phyloP scores from a whole-genome alignment of 2,888 invertebrate species.

The Fragum sueziense region DNA sequence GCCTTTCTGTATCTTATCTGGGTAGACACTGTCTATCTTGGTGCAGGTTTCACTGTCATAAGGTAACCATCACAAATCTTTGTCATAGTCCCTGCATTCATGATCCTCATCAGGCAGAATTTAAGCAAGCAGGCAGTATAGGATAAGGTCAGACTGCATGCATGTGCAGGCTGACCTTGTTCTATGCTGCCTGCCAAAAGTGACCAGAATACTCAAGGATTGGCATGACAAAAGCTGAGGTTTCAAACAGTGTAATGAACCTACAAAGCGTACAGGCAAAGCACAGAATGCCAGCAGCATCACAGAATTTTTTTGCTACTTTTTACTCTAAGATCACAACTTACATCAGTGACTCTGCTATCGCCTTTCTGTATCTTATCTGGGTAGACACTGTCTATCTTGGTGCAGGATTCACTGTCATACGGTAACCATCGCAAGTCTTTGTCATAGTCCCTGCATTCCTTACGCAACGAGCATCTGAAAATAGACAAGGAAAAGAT shows the following conservation, averaged over 20 bases:
- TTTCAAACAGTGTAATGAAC: too few species aligned
- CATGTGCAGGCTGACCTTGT: too few species aligned
- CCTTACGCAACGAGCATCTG: slow-evolving; percentile 93
- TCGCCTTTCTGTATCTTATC: slow-evolving; percentile 84
- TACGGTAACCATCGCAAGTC: slow-evolving; percentile 98
- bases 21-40: slow-evolving; percentile 95
- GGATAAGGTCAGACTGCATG: too few species aligned
- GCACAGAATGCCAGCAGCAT: too few species aligned
- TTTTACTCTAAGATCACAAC: too few species aligned
- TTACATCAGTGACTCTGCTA: slow-evolving; percentile 39
- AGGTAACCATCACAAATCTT: slow-evolving; percentile 96
- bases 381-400: slow-evolving; percentile 95
- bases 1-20: slow-evolving; percentile 86
- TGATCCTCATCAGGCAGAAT: too few species aligned
- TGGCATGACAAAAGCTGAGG: too few species aligned
- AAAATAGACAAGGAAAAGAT: slow-evolving; percentile 38
- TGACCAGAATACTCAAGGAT: too few species aligned
- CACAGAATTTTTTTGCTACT: too few species aligned
- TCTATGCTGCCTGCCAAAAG: too few species aligned
- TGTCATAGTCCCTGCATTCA: slow-evolving; percentile 95
- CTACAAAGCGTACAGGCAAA: too few species aligned
- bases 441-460: slow-evolving; percentile 94
- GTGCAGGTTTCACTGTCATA: slow-evolving; percentile 98
- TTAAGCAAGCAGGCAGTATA: too few species aligned
- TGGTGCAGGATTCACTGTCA: slow-evolving; percentile 97